Base-by-base conservation (phyloP, 2,797 vertebrate genomes). In the Anisognathus igniventris region DNA sequence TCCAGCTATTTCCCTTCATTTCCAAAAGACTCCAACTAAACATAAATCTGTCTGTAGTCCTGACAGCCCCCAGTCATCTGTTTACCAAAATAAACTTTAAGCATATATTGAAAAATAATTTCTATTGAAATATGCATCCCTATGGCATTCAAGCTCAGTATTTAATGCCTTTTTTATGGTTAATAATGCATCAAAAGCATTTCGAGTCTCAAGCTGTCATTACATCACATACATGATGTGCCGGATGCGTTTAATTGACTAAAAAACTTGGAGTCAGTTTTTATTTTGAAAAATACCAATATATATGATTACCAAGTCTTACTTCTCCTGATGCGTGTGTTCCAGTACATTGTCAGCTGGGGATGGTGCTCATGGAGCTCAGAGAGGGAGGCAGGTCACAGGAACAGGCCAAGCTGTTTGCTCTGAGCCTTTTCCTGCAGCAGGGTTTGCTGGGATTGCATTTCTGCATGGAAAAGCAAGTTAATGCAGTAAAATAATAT, bases 71-170 rank as follows among this genome's bases (percentile, higher is more conserved):
- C 75, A 98, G 97, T 97, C 97, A 97, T 97, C 97, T 97, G 97
- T 98, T 98, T 98, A 98, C 97, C 97, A 98, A 98, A 98, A 97
- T 97, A 98, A 98, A 98, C 97, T 98, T 97, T 95, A 97, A 97
- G 97, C 96, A 97, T 97, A 97, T 97, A 97, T 97, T 97, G 97
- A 96, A 97, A 98, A 98, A 97, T 97, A 98, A 98, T 97, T 97
- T 96, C 96, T 96, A 97, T 97, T 98, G 97, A 98, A 98, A 98
- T 98, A 98, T 97, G 97, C 97, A 97, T 98, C 97, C 97, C 97
- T 68, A 35, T 97, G 97, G 97, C 96, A 97, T 97, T 97, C 18
- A 10, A 95, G 96, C 95, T 95, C 92, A 42, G 96, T 97, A 98
- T 98, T 97, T 97, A 98, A 98, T 98, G 97, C 97, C 96, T 97